Percentiles rank a stretch among this genome's conserved stretches.
Evolutionary conservation across 2,888 invertebrate genomes (phyloP).

Genomic region (Phaonia tiefii): DNA sequence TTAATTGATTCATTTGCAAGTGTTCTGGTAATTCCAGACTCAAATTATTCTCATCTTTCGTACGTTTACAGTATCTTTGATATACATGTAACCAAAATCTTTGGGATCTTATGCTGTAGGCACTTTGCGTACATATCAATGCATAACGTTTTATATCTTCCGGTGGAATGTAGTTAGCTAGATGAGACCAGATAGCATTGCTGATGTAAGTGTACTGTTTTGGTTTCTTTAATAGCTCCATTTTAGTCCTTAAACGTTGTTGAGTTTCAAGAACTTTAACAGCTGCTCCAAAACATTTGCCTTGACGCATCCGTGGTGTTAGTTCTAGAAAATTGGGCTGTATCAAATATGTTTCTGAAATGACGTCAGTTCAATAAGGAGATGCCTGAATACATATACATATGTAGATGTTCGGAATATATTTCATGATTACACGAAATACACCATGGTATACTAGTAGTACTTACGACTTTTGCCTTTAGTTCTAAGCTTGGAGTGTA

Average conservation of each 20-base stretch:
- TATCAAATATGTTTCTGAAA: conserved; percentile 69
- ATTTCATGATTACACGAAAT: too few species aligned
- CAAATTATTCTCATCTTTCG: conserved; percentile 81
- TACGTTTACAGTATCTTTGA: conserved; percentile 82
- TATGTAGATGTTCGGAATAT: too few species aligned
- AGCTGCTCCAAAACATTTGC: conserved; percentile 63
- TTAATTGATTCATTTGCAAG: conserved; percentile 81
- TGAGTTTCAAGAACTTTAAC: conserved; percentile 28
- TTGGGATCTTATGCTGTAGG: conserved; percentile 83
- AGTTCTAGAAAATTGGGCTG: conserved; percentile 70
- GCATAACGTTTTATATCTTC: conserved; percentile 86
- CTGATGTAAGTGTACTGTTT: conserved; percentile 45
- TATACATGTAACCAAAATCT: conserved; percentile 87
- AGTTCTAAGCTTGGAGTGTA: conserved; percentile 52
- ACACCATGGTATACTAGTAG: too few species aligned
- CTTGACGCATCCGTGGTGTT: conserved; percentile 62
- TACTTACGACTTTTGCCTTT: conserved; percentile 72
- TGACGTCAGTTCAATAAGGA: too few species aligned
- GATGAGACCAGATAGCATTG: conserved; percentile 86
- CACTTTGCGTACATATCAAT: conserved; percentile 83
- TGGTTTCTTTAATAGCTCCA: conserved; percentile 1
- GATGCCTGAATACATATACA: too few species aligned
- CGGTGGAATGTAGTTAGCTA: conserved; percentile 85
- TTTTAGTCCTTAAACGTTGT: background rate
- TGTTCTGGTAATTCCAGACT: conserved; percentile 81